These are phyloP conservation scores for Osmerus eperlanus DNA, from an alignment of 2,113 vertebrate species.

Conservation along the genomic window DNA sequence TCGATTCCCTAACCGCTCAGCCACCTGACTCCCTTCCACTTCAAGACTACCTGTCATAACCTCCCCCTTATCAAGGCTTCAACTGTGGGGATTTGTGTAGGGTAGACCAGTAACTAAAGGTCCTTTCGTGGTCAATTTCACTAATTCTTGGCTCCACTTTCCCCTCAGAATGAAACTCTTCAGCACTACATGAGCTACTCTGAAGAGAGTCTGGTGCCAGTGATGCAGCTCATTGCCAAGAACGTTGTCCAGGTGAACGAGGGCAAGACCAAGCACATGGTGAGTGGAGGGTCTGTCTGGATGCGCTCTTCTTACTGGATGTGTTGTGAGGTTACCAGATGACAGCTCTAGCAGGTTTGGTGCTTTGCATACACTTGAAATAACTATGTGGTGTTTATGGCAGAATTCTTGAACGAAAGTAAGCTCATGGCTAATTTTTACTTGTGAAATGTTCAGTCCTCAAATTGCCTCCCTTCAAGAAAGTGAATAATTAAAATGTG, in stretches of 20 bases:
- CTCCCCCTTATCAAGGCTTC: background rate
- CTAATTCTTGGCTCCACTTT: background rate
- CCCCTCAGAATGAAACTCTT: slow-evolving; percentile 53
- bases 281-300: slow-evolving; percentile 48
- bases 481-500: too few relatives aligned
- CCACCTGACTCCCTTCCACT: too few relatives aligned
- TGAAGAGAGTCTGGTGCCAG: slow-evolving; percentile 68
- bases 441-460: too few relatives aligned
- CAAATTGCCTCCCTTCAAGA: too few relatives aligned
- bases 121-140: background rate
- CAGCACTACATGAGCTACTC: slow-evolving; percentile 75
- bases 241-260: slow-evolving; percentile 78
- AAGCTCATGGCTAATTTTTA: background rate
- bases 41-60: too few relatives aligned
- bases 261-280: slow-evolving; percentile 71
- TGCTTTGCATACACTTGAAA: background rate
- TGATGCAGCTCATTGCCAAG: slow-evolving; percentile 83
- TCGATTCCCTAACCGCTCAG: too few relatives aligned
- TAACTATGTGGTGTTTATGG: too few relatives aligned
- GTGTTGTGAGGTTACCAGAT: too few relatives aligned
- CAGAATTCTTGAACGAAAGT: too few relatives aligned
- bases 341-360: background rate
- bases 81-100: background rate
- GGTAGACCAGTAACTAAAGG: background rate
- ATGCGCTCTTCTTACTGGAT: background rate